These are phyloP conservation scores for Drosophila burlai DNA, from an alignment of 1,140 invertebrate genomes.

Conservation along the genomic window DNA sequence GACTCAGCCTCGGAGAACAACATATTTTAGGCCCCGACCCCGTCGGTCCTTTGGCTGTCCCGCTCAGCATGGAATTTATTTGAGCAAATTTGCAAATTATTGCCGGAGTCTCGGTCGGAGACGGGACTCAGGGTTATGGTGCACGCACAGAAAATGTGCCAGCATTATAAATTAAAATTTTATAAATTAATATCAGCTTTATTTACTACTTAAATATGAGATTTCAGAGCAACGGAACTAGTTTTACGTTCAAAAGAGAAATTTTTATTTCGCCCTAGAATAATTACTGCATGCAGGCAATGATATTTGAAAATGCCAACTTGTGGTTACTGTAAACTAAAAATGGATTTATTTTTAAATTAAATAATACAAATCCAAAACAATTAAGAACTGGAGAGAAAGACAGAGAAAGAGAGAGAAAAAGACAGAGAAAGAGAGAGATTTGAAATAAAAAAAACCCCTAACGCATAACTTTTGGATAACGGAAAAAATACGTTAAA, in stretches of 20 bases:
- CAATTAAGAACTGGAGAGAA: too few relatives aligned
- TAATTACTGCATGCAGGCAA: too few relatives aligned
- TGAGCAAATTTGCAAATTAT: slow-evolving; percentile 83
- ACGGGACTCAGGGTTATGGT: slow-evolving; percentile 23
- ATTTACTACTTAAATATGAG: not conserved
- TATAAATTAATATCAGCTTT: not conserved
- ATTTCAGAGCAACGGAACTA: not conserved
- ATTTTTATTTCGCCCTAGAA: not conserved
- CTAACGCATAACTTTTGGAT: too few relatives aligned
- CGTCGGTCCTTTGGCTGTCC: slow-evolving; percentile 27
- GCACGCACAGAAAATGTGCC: slow-evolving; percentile 10
- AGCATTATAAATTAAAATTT: not conserved
- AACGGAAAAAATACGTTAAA: not conserved
- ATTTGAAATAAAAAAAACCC: too few relatives aligned
- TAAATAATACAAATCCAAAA: too few relatives aligned
- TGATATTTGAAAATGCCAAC: too few relatives aligned
- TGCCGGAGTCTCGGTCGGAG: slow-evolving; percentile 42
- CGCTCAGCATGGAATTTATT: slow-evolving; percentile 78
- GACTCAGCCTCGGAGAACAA: slow-evolving; percentile 48
- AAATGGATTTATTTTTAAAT: too few relatives aligned
- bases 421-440: too few relatives aligned
- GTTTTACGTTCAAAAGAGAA: not conserved
- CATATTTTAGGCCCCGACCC: slow-evolving; percentile 67
- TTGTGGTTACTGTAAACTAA: too few relatives aligned
- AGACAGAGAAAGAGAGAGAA: too few relatives aligned